Base-by-base conservation (phyloP, 2,888 invertebrate genomes). In the Microdon myrmicae region DNA sequence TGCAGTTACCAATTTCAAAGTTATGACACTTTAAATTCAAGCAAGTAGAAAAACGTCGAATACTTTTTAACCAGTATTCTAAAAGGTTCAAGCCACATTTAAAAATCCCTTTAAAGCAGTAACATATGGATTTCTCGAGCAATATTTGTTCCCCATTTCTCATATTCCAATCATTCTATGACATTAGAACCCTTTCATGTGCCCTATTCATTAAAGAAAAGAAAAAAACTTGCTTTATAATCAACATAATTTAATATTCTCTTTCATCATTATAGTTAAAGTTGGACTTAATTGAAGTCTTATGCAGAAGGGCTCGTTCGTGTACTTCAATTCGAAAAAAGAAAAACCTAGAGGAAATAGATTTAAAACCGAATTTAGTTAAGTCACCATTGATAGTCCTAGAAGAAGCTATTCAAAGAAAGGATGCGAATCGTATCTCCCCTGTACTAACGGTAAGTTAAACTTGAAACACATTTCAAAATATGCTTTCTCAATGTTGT, bases 331-430 rank as follows among this genome's bases (percentile, higher is more conserved):
- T 13, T 2, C 9, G 7, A 0, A 26, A 51, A 41, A 12, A 8
- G 1, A 32, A n/a, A 23, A 7, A 23, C n/a, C 9, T 6, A 14
- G 6, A 35, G 16, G 2, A 4, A 2, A 8, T 44, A 41, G 4
- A 1, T 28, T 3, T 48, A 28, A 38, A 31, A 48, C 2, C 4
- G n/a, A 23, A 8, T 43, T 1, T 26, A 55, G 2, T 32, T 28
- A 25, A 28, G 5, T 13, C 17, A 14, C 26, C 2, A 8, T 37
- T 16, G 58, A 54, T 5, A 25, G 32, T 17, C 12, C 44, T 72
- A 71, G 59, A 73, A 73, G 44, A 64, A 41, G 70, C 73, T 9
- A 73, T 75, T 16, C 71, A 79, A 1, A 73, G 71, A 53, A 68
- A 71, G 2, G 39, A 69, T 16, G 51, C 61, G 3, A 39, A 68